A percentile compares a stretch with the other conserved stretches of the same genome.
phyloP scores from a whole-genome alignment of 2,113 vertebrate species.

The Tachysurus fulvidraco region DNA sequence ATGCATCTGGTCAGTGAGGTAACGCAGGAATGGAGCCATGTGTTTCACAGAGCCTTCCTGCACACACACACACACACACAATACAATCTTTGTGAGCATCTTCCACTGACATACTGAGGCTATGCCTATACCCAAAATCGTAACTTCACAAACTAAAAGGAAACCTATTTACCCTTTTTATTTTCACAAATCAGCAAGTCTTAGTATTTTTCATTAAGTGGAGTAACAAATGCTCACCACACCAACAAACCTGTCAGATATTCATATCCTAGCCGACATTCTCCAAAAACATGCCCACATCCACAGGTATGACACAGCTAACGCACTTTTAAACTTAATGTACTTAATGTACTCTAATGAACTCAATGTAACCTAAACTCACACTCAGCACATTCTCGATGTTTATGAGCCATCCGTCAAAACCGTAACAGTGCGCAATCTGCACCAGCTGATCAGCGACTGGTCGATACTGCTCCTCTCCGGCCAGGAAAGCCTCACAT shows the following conservation, averaged over 20 bases:
- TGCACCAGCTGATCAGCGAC: conserved; percentile 83
- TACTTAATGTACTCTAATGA: no score
- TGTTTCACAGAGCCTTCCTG: conserved; percentile 75
- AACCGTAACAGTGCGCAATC: conserved; percentile 79
- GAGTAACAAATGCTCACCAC: background rate
- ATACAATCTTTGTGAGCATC: background rate
- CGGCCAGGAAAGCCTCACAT: conserved; percentile 85
- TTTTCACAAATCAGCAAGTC: background rate
- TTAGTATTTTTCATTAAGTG: background rate
- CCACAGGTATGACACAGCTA: background rate
- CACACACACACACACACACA: background rate
- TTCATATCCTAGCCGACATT: background rate
- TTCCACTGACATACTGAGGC: background rate
- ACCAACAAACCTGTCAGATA: background rate
- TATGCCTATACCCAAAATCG: background rate
- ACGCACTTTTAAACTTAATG: background rate
- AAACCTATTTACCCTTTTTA: background rate
- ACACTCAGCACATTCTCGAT: conserved; percentile 89
- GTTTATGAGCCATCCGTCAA: conserved; percentile 95
- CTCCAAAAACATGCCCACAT: background rate
- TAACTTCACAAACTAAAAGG: background rate
- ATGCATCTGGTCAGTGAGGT: conserved; percentile 80
- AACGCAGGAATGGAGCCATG: conserved; percentile 76
- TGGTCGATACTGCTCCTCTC: conserved; percentile 68
- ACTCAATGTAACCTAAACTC: conserved; percentile 55